phyloP scores from a whole-genome alignment of 1,140 invertebrate genomes.

The Pomacea maculata region DNA sequence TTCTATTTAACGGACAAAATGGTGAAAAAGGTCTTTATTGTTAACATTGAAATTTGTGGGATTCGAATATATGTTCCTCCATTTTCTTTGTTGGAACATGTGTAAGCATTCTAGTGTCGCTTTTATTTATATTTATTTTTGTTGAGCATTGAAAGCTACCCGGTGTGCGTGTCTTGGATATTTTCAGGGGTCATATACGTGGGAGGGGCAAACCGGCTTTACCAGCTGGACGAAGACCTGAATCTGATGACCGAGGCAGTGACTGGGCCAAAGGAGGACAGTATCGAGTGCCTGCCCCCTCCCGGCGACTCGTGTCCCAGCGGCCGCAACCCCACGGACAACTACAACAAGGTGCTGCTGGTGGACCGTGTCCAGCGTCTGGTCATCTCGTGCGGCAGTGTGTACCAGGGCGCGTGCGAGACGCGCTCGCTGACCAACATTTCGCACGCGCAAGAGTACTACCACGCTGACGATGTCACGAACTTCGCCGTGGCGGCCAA shows the following conservation, averaged over 20 bases:
- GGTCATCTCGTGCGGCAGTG: constrained; percentile 90
- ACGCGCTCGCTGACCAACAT: constrained; percentile 90
- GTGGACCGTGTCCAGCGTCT: constrained; percentile 90
- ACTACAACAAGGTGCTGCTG: constrained; percentile 92
- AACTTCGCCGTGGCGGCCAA: constrained; percentile 87
- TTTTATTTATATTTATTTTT: too few relatives aligned
- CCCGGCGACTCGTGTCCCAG: constrained; percentile 19
- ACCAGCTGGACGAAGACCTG: constrained; percentile 84
- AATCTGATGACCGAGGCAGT: constrained; percentile 78
- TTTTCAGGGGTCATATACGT: constrained; percentile 84
- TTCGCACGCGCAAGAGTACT: constrained; percentile 79
- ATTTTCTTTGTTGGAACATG: too few relatives aligned
- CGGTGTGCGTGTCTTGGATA: too few relatives aligned
- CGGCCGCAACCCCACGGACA: constrained; percentile 80
- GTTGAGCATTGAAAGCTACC: too few relatives aligned
- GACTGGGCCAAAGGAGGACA: constrained; percentile 69
- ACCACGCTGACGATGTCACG: constrained; percentile 78
- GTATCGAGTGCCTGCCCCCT: constrained; percentile 35
- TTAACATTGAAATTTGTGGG: too few relatives aligned
- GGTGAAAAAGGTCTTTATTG: too few relatives aligned
- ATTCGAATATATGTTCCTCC: too few relatives aligned
- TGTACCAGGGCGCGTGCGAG: constrained; percentile 87
- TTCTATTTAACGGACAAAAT: too few relatives aligned
- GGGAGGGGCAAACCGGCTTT: constrained; percentile 91
- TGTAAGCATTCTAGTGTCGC: too few relatives aligned